A percentile compares a stretch with the other conserved stretches of the same genome.
Conservation (phyloP, 2,888 invertebrate genomes). For the Archips crataeganus region DNA sequence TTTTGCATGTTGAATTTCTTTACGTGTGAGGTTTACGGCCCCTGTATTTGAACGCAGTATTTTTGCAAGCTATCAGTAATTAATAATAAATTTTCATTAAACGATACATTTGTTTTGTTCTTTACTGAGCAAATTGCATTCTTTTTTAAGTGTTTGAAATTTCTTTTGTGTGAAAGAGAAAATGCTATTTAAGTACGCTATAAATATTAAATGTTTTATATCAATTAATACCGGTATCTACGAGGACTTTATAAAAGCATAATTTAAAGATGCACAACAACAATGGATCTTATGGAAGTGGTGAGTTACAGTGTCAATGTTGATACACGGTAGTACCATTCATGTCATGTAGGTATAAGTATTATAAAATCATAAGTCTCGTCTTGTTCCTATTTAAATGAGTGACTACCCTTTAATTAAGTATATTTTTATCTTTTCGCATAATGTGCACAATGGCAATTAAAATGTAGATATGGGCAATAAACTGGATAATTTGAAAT, state of each 20-base stretch:
- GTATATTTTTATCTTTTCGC: constrained; percentile 65
- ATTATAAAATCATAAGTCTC: constrained; percentile 48
- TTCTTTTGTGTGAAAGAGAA: constrained; percentile 29
- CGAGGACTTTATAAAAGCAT: constrained; percentile 9
- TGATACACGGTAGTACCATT: constrained; percentile 56
- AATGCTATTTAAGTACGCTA: constrained; percentile 19
- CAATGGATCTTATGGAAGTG: constrained; percentile 77
- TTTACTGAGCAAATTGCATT: constrained; percentile 23
- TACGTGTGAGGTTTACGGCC: constrained; percentile 8
- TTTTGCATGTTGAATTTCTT: too few species aligned
- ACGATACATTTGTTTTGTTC: constrained; percentile 14
- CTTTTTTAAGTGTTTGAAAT: constrained; percentile 23
- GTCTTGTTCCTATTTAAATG: constrained; percentile 21
- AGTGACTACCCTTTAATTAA: constrained; percentile 42
- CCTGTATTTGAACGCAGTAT: constrained; percentile 27
- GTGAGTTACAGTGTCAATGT: constrained; percentile 60
- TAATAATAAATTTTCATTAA: constrained; percentile 17
- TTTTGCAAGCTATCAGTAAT: constrained; percentile 34
- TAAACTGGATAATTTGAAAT: constrained; percentile 75
- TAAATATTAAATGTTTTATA: constrained; percentile 8
- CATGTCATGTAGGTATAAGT: constrained; percentile 41
- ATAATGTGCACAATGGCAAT: constrained; percentile 72
- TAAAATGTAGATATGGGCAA: constrained; percentile 76
- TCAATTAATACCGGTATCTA: constrained; percentile 26
- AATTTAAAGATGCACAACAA: constrained; percentile 69